Base-by-base conservation (phyloP, 2,113 vertebrate species). In the Gasterosteus nipponicus region DNA sequence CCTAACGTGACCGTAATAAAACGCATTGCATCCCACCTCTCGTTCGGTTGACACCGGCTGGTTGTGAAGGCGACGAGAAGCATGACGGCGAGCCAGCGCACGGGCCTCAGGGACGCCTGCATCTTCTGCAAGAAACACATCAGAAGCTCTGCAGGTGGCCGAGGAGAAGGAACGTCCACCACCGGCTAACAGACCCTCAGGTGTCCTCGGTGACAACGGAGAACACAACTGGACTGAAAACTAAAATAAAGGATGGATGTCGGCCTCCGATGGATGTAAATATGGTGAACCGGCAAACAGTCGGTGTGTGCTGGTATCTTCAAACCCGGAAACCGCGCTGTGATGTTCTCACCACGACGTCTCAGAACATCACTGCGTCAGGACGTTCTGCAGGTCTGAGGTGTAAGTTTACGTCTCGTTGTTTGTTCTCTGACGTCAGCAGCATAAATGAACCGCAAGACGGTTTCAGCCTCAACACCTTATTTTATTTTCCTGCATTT, bases 41-140 rank as follows among this genome's bases (percentile, higher is more conserved):
- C 68, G 42, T 78, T 86, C 71, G 93, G 89, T 65, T 94, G 91
- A 81, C 92, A 84, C 31, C 54, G 88, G 47, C 63, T 71, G 0
- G 64, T 44, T 6, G 87, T 69, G 12, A 93, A 22, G 65, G 91
- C 7, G 35, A 93, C 47, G 7, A 94, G 78, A 19, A 93, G 38
- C 73, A 91, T 59, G 75, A 92, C 46, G 31, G 89, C 64, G 26
- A 91, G 44, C 38, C 69, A 69, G 51, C 64, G 90, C 41, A 86
- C 78, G 33, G 79, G 57, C 33, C 71, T 76, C 56, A 70, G 80
- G 35, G 70, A 81, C 62, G 62, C 62, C 84, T 72, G 77, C 89
- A 90, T 89, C 76, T 75, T 87, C 84, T 86, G 15, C 18, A 57
- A 57, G 3, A 75, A 80, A 56, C n/a, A 63, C 16, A 61, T 16